Percentiles rank a stretch among this genome's conserved stretches.
Conservation (phyloP, 2,113 vertebrate species). For the Aphyosemion australe region DNA sequence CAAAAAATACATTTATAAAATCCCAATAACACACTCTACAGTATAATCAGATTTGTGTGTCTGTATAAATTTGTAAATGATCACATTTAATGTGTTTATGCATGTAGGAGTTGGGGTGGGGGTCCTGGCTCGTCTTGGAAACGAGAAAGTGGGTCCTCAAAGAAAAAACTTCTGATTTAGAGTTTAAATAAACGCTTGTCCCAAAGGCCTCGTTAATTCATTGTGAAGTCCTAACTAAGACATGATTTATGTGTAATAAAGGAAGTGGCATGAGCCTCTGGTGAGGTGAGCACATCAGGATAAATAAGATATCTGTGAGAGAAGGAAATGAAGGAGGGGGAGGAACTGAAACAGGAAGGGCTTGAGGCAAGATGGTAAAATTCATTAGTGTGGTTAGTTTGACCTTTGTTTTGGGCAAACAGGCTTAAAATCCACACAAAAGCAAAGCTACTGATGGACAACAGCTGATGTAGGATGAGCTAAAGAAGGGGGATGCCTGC, state of each 20-base stretch:
- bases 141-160: no score
- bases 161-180: no score
- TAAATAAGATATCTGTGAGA: conserved; percentile 51
- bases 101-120: no score
- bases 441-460: conserved; percentile 50
- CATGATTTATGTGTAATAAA: conserved; percentile 55
- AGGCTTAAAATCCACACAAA: conserved; percentile 69
- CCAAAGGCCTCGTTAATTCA: conserved; percentile 35
- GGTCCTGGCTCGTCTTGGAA: no score
- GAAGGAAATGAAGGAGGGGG: conserved; percentile 32
- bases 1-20: no score
- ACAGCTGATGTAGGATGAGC: conserved; percentile 66
- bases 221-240: conserved; percentile 36
- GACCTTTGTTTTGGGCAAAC: conserved; percentile 76
- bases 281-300: conserved; percentile 41
- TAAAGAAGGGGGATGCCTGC: conserved; percentile 66
- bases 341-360: conserved; percentile 29
- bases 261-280: conserved; percentile 43
- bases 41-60: no score
- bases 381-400: conserved; percentile 51
- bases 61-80: no score
- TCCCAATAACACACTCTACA: no score
- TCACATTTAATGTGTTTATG: no score
- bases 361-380: conserved; percentile 34
- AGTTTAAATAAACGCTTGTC: no score